Evolutionary conservation across 2,888 invertebrate species (phyloP).

Genomic region (Phymatocera aterrima): DNA sequence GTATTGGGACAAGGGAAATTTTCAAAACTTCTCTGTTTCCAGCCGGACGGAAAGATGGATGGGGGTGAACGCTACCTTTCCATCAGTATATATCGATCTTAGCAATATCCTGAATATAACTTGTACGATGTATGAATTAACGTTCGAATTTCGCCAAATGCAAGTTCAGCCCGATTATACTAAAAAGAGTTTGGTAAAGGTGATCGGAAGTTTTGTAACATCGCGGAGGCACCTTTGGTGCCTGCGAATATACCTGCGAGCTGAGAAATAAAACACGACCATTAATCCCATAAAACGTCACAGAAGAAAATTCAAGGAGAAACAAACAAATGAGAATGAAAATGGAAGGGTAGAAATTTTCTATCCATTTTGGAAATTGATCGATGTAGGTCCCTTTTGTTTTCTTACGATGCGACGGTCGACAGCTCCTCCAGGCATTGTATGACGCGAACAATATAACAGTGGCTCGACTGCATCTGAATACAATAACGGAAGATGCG

Average conservation of each 20-base stretch:
- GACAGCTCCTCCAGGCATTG: conserved; percentile 11
- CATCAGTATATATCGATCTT: conserved; percentile 1
- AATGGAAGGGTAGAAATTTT: conserved; percentile 6
- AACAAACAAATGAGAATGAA: neutral
- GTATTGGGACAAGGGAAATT: neutral
- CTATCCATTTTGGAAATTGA: conserved; percentile 25
- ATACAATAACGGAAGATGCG: conserved; percentile 20
- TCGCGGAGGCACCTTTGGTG: neutral
- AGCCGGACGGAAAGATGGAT: neutral
- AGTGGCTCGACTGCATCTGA: neutral
- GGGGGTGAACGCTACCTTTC: conserved; percentile 9
- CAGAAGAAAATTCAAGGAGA: neutral
- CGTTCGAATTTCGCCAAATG: neutral
- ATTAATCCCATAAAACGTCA: conserved; percentile 1
- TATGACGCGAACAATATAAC: neutral
- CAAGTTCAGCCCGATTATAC: neutral
- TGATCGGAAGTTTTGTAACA: neutral
- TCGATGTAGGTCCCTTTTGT: neutral
- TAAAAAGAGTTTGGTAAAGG: neutral
- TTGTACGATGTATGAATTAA: neutral
- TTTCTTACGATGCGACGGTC: neutral
- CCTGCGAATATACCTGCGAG: neutral
- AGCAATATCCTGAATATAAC: neutral
- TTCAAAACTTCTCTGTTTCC: neutral
- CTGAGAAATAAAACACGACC: conserved; percentile 20